Evolutionary conservation across 2,888 invertebrate genomes (phyloP).

Genomic region (Drosophila nr. perissopoda): DNA sequence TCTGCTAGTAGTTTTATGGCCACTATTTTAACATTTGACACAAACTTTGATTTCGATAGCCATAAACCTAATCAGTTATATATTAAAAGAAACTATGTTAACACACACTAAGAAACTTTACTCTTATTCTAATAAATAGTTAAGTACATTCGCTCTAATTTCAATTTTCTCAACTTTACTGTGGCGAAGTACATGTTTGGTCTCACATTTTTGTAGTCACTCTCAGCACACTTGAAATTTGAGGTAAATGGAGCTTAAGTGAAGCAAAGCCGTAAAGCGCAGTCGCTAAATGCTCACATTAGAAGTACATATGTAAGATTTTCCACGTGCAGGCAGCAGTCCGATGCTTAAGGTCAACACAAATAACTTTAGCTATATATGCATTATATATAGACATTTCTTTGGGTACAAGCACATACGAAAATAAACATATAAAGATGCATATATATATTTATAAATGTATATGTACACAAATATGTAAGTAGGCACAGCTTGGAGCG

Average conservation of each 20-base stretch:
- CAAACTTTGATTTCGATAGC: not conserved
- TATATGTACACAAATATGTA: slow-evolving; percentile 32
- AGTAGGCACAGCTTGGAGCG: slow-evolving; percentile 46
- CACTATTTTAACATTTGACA: not conserved
- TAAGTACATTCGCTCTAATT: not conserved
- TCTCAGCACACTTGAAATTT: slow-evolving; percentile 12
- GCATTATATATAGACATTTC: slow-evolving; percentile 22
- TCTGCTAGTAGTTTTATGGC: not conserved
- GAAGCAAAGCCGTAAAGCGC: slow-evolving; percentile 32
- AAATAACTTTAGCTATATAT: slow-evolving; percentile 50
- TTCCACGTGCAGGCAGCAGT: slow-evolving; percentile 49
- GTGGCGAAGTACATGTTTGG: not conserved
- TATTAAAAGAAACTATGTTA: slow-evolving; percentile 31
- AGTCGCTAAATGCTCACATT: slow-evolving; percentile 18
- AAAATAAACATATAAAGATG: slow-evolving; percentile 35
- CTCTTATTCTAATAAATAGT: slow-evolving; percentile 2
- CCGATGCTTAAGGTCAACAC: slow-evolving; percentile 55
- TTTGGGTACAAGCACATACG: slow-evolving; percentile 42
- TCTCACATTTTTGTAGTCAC: slow-evolving; percentile 1
- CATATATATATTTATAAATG: not conserved
- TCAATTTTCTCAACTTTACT: slow-evolving; percentile 5
- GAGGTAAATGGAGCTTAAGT: slow-evolving; percentile 10
- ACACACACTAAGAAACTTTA: slow-evolving; percentile 5
- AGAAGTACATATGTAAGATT: slow-evolving; percentile 29
- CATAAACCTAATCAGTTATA: slow-evolving; percentile 1